These are phyloP conservation scores for Phenganax marumi DNA, from an alignment of 92 coral and sea anemone genomes.

Conservation along the genomic window DNA sequence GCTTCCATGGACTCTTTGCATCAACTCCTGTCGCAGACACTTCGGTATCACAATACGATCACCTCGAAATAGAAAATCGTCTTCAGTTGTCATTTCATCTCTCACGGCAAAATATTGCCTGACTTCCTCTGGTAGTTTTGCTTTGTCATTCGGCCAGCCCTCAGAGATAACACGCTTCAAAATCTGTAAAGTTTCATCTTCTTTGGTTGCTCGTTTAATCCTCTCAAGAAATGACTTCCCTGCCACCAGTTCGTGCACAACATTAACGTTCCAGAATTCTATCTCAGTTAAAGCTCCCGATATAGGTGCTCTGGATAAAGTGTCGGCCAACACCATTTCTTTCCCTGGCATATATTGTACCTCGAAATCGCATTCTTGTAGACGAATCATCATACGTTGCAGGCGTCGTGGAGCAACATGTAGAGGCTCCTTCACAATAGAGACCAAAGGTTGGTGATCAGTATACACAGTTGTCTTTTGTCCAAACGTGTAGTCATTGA, in stretches of 20 bases:
- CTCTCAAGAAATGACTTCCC: too few species aligned
- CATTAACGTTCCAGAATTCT: slow-evolving; percentile 50
- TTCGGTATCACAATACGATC: too few species aligned
- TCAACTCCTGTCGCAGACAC: slow-evolving; percentile 37
- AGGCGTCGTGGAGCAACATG: slow-evolving; percentile 60
- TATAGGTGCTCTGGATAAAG: slow-evolving; percentile 61
- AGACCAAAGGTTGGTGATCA: slow-evolving; percentile 47
- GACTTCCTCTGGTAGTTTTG: slow-evolving; percentile 2
- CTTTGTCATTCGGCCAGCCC: slow-evolving; percentile 57
- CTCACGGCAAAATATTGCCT: slow-evolving; percentile 43
- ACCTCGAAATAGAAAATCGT: slow-evolving; percentile 44
- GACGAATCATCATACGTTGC: slow-evolving; percentile 32
- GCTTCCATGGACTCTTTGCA: slow-evolving; percentile 45
- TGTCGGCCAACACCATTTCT: slow-evolving; percentile 54
- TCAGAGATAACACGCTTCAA: slow-evolving; percentile 34
- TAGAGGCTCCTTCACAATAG: slow-evolving; percentile 55
- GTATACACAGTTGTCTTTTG: not conserved
- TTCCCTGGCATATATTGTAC: slow-evolving; percentile 40
- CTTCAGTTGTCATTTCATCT: slow-evolving; percentile 35
- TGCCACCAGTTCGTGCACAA: slow-evolving; percentile 48
- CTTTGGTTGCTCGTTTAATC: slow-evolving; percentile 49
- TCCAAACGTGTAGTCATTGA: slow-evolving; percentile 61
- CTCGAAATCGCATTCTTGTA: slow-evolving; percentile 46
- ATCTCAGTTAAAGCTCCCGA: slow-evolving; percentile 48
- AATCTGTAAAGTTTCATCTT: slow-evolving; percentile 41